Percentiles rank a stretch among this genome's conserved stretches.
phyloP scores from a whole-genome alignment of 2,888 invertebrate genomes.

The Parapristionchus giblindavisi region DNA sequence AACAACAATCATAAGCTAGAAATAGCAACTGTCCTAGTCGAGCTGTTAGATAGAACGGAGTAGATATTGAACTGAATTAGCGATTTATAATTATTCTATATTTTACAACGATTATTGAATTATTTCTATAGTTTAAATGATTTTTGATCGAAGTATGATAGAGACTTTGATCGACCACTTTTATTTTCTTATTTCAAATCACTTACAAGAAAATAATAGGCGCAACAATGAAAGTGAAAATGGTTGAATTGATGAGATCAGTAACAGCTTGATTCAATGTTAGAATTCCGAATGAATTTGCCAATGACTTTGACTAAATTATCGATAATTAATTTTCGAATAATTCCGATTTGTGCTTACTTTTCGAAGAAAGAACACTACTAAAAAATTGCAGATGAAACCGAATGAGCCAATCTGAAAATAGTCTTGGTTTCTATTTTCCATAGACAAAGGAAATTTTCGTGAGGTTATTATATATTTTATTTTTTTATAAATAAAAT shows the following conservation, averaged over 20 bases:
- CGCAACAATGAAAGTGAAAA: slow-evolving; percentile 25
- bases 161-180: too few species aligned
- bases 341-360: neutral
- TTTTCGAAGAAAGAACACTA: slow-evolving; percentile 2
- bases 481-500: too few species aligned
- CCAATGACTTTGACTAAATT: slow-evolving; percentile 4
- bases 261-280: slow-evolving; percentile 20
- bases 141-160: too few species aligned
- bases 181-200: too few species aligned
- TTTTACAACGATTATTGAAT: neutral
- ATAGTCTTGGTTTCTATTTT: too few species aligned
- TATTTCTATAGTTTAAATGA: too few species aligned
- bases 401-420: slow-evolving; percentile 10
- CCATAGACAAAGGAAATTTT: too few species aligned
- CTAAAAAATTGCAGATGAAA: neutral
- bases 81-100: neutral
- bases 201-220: slow-evolving; percentile 16
- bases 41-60: neutral
- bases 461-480: too few species aligned
- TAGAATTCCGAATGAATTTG: slow-evolving; percentile 16
- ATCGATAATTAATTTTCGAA: neutral
- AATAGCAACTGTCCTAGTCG: slow-evolving; percentile 16
- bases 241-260: slow-evolving; percentile 15
- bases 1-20: slow-evolving; percentile 29
- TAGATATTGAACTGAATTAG: neutral